phyloP scores from a whole-genome alignment of 2,797 vertebrate species.

The Karalla daura region DNA sequence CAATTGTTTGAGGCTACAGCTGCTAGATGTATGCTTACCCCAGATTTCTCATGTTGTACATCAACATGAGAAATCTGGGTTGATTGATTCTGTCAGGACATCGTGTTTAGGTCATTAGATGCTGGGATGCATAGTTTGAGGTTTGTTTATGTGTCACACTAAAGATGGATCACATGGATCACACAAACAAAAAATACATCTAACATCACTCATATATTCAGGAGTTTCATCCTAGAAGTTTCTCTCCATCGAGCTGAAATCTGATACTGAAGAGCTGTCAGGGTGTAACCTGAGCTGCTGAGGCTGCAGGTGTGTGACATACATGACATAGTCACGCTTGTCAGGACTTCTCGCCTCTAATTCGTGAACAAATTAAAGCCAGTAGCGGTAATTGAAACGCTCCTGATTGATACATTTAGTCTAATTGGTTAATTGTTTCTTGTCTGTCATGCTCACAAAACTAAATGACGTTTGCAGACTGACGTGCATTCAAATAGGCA shows the following conservation, averaged over 20 bases:
- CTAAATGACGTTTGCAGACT: constrained; percentile 63
- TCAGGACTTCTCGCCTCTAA: constrained; percentile 20
- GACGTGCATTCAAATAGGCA: constrained; percentile 69
- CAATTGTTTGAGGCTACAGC: background rate
- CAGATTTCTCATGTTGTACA: too few relatives aligned
- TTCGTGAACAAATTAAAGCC: constrained; percentile 48
- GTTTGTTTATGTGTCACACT: background rate
- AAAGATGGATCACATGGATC: background rate
- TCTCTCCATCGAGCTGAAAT: background rate
- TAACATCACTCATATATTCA: background rate
- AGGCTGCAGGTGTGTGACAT: constrained; percentile 46
- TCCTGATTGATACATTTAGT: constrained; percentile 64
- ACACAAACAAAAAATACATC: background rate
- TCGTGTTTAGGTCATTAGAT: background rate
- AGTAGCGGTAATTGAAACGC: constrained; percentile 37
- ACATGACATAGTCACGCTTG: constrained; percentile 40
- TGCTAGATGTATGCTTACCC: background rate
- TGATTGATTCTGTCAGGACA: background rate
- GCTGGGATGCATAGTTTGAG: background rate
- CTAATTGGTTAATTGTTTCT: constrained; percentile 66
- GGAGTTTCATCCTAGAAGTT: background rate
- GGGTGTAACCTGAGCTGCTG: background rate
- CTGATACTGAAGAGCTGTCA: background rate
- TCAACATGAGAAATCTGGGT: too few relatives aligned
- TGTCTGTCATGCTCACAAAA: constrained; percentile 66